A percentile compares a stretch with the other conserved stretches of the same genome.
phyloP scores from a whole-genome alignment of 35 echinoderm and acorn worm species.

The Ptychodera flava region DNA sequence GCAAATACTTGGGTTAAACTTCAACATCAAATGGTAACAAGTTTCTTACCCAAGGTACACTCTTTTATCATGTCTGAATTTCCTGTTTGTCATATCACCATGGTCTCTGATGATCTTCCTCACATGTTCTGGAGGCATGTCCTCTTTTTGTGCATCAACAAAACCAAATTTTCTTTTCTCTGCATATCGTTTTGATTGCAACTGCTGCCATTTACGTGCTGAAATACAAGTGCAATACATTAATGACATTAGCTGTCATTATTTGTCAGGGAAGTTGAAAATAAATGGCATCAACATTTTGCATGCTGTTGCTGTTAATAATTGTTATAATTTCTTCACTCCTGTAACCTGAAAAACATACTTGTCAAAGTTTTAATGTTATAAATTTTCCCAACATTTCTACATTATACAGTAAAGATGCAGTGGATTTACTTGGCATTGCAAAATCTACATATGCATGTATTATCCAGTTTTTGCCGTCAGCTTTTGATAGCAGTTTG shows the following conservation, averaged over 20 bases:
- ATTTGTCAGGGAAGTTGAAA: neutral
- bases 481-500: no score
- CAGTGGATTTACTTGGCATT: no score
- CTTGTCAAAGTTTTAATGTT: no score
- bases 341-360: no score
- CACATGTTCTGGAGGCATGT: conserved; percentile 99
- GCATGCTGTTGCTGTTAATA: neutral
- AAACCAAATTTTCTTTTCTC: conserved; percentile 99
- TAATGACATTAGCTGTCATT: neutral
- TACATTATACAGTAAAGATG: no score
- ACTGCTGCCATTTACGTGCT: conserved; percentile 98
- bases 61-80: conserved; percentile 96
- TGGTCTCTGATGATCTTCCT: conserved; percentile 98
- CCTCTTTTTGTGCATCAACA: conserved; percentile 91
- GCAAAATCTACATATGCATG: no score
- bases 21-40: no score
- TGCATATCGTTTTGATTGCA: conserved; percentile 95
- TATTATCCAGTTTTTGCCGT: no score
- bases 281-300: neutral
- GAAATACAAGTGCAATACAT: conserved; percentile 6
- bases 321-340: no score
- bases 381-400: no score
- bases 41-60: conserved; percentile 92
- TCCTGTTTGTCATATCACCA: conserved; percentile 98
- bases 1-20: no score